Percentiles rank a stretch among this genome's conserved stretches.
Evolutionary conservation across 2,888 invertebrate species (phyloP).

Genomic region (Phaonia tiefii): DNA sequence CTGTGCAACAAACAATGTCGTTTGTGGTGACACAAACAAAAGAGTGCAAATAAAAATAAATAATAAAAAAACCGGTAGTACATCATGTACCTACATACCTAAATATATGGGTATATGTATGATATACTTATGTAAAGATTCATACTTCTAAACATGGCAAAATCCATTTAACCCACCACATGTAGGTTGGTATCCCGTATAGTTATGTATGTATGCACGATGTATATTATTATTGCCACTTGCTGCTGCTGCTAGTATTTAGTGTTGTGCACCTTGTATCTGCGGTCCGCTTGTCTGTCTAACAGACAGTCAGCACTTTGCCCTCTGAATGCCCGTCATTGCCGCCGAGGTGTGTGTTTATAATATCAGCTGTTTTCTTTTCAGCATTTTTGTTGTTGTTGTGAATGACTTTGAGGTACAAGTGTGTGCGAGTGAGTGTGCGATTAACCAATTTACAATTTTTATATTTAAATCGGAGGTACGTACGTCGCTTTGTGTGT

Average conservation of each 20-base stretch:
- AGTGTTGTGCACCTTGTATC: too few relatives aligned
- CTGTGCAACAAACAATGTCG: constrained; percentile 4
- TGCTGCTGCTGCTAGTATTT: not conserved
- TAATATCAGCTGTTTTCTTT: constrained; percentile 51
- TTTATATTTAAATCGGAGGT: constrained; percentile 44
- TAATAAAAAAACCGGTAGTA: constrained; percentile 18
- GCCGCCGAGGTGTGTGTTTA: constrained; percentile 39
- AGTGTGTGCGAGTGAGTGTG: not conserved
- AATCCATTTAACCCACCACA: not conserved
- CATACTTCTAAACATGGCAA: constrained; percentile 4
- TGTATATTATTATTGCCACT: constrained; percentile 12
- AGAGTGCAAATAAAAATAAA: not conserved
- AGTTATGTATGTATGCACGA: not conserved
- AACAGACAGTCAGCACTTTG: not conserved
- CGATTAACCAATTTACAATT: constrained; percentile 54
- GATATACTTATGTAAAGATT: too few relatives aligned
- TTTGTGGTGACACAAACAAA: not conserved
- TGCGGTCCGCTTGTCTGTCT: not conserved
- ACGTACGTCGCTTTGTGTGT: constrained; percentile 20
- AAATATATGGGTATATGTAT: too few relatives aligned
- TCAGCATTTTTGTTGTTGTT: constrained; percentile 14
- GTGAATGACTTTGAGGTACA: constrained; percentile 10
- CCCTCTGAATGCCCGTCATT: not conserved
- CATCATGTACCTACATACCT: not conserved
- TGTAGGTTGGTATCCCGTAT: not conserved